These are phyloP conservation scores for Synanthedon vespiformis DNA, from an alignment of 2,888 invertebrate genomes.

Conservation along the genomic window DNA sequence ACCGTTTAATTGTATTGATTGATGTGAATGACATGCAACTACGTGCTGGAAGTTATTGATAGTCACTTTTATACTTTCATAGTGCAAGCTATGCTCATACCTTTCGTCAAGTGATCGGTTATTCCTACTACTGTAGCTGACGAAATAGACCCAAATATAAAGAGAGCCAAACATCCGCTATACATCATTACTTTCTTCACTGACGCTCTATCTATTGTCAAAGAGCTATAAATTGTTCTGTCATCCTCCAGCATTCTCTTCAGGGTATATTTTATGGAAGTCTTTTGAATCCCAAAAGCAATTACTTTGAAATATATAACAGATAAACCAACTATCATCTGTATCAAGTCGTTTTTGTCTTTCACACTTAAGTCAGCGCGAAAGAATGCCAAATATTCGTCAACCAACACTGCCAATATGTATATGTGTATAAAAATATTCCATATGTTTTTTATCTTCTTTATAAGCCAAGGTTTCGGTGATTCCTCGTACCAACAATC, in stretches of 20 bases:
- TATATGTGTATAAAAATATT: conserved; percentile 21
- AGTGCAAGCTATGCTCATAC: conserved; percentile 12
- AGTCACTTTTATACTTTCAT: too few species aligned
- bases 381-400: conserved; percentile 22
- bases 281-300: conserved; percentile 20
- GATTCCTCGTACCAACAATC: conserved; percentile 30
- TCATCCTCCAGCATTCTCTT: conserved; percentile 28
- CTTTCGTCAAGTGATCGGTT: conserved; percentile 22
- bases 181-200: conserved; percentile 19
- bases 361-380: conserved; percentile 24
- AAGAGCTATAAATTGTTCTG: conserved; percentile 12
- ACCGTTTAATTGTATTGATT: too few species aligned
- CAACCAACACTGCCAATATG: conserved; percentile 15
- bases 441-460: conserved; percentile 22
- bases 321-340: conserved; percentile 28
- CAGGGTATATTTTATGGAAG: conserved; percentile 20
- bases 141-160: conserved; percentile 16
- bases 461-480: conserved; percentile 8
- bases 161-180: conserved; percentile 9
- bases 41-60: too few species aligned
- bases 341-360: conserved; percentile 28
- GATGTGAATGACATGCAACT: too few species aligned
- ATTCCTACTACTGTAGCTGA: conserved; percentile 19
- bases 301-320: conserved; percentile 25
- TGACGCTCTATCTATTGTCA: conserved; percentile 21